These are phyloP conservation scores for Chaenocephalus aceratus DNA, from an alignment of 2,113 vertebrate species.

Conservation along the genomic window DNA sequence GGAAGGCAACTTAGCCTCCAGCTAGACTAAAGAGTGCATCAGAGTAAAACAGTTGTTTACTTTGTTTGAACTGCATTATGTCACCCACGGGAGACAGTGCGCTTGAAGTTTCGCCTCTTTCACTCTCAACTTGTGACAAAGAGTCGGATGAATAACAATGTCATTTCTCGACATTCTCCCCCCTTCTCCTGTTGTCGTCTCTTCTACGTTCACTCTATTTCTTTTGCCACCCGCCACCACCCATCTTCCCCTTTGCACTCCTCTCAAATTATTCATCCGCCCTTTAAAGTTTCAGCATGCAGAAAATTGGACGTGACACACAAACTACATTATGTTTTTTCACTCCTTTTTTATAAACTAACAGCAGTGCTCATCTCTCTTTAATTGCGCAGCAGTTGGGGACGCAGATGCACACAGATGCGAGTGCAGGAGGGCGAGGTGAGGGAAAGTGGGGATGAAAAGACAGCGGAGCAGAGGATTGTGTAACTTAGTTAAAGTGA, in stretches of 20 bases:
- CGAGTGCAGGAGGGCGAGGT: conserved; percentile 54
- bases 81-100: conserved; percentile 86
- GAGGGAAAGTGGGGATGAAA: conserved; percentile 51
- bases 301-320: conserved; percentile 90
- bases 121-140: conserved; percentile 84
- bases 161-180: conserved; percentile 74
- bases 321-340: conserved; percentile 86
- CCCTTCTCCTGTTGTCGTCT: conserved; percentile 46
- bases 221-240: conserved; percentile 31
- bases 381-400: conserved; percentile 82
- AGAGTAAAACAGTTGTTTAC: conserved; percentile 94
- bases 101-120: conserved; percentile 89
- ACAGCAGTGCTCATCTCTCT: conserved; percentile 84
- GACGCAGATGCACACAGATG: conserved; percentile 78
- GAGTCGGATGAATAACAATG: conserved; percentile 89
- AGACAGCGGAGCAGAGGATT: conserved; percentile 54
- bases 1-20: conserved; percentile 90
- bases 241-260: conserved; percentile 67
- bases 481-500: conserved; percentile 78
- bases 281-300: conserved; percentile 87
- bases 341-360: conserved; percentile 75
- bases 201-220: conserved; percentile 64
- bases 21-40: conserved; percentile 93
- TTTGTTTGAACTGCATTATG: conserved; percentile 90
- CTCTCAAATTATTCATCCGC: conserved; percentile 91